phyloP scores from a whole-genome alignment of 2,797 vertebrate species.

The Chelmon rostratus region DNA sequence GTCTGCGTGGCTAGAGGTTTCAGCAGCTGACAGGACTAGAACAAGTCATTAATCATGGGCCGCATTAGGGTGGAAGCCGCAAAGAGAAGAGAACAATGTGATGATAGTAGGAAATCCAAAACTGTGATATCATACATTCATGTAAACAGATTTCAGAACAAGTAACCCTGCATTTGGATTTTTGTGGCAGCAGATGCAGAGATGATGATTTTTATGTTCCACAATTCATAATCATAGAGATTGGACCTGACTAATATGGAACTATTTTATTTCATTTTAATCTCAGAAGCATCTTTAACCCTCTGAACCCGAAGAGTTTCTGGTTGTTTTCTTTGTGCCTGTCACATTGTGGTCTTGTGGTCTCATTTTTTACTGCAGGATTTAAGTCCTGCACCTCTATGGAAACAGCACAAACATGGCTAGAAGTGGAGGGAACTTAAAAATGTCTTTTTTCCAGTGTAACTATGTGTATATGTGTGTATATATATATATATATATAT shows the following conservation, averaged over 20 bases:
- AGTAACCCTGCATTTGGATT: slow-evolving; percentile 5
- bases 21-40: slow-evolving; percentile 63
- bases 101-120: slow-evolving; percentile 42
- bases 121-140: neutral
- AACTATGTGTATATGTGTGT: too few species aligned
- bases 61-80: slow-evolving; percentile 28
- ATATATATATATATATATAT: too few species aligned
- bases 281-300: neutral
- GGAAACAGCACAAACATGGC: too few species aligned
- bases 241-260: neutral
- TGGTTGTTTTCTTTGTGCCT: too few species aligned
- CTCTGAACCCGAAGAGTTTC: too few species aligned
- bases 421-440: too few species aligned
- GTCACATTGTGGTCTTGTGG: too few species aligned
- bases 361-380: too few species aligned
- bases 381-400: too few species aligned
- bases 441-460: too few species aligned
- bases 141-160: slow-evolving; percentile 7
- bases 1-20: slow-evolving; percentile 19
- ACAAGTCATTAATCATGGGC: slow-evolving; percentile 70
- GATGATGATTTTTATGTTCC: slow-evolving; percentile 3
- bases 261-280: neutral
- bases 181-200: neutral
- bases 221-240: neutral
- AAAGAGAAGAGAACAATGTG: slow-evolving; percentile 23